A percentile compares a stretch with the other conserved stretches of the same genome.
phyloP scores from a whole-genome alignment of 2,888 invertebrate genomes.

The Yponomeuta sedellus region DNA sequence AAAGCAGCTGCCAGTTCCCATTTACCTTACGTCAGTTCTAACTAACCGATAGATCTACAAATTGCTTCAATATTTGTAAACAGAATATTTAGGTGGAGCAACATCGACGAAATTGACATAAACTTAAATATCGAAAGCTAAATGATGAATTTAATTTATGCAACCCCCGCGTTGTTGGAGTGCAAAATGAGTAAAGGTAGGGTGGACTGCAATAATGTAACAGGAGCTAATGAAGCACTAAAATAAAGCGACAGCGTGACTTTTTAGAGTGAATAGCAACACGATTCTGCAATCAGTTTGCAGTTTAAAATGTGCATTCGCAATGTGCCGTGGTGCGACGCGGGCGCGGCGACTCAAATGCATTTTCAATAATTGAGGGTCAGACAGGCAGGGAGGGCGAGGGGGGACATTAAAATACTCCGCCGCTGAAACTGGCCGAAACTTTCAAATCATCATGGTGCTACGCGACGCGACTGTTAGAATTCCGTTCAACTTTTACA shows the following conservation, averaged over 20 bases:
- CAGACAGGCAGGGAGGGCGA: constrained; percentile 57
- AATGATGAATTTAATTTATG: background rate
- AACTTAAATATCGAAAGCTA: too few species aligned
- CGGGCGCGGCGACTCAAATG: constrained; percentile 67
- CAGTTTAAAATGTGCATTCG: constrained; percentile 77
- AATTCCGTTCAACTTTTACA: background rate
- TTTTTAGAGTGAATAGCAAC: constrained; percentile 64
- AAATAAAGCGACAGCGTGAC: constrained; percentile 63
- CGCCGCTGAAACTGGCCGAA: constrained; percentile 33
- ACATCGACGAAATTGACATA: too few species aligned
- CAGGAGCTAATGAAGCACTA: constrained; percentile 36
- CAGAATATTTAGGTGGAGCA: too few species aligned
- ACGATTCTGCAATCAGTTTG: constrained; percentile 71
- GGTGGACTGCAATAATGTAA: background rate
- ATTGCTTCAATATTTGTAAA: too few species aligned
- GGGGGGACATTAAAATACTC: constrained; percentile 66
- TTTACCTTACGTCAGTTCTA: too few species aligned
- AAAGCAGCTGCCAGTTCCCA: too few species aligned
- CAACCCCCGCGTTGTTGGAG: background rate
- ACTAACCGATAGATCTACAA: too few species aligned
- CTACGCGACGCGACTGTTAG: background rate
- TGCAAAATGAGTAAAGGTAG: background rate
- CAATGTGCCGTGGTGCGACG: constrained; percentile 47
- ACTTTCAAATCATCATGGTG: constrained; percentile 58
- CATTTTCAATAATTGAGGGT: constrained; percentile 77